These are phyloP conservation scores for Tamandua tetradactyla DNA, from an alignment of 2,797 vertebrate species.

Conservation along the genomic window DNA sequence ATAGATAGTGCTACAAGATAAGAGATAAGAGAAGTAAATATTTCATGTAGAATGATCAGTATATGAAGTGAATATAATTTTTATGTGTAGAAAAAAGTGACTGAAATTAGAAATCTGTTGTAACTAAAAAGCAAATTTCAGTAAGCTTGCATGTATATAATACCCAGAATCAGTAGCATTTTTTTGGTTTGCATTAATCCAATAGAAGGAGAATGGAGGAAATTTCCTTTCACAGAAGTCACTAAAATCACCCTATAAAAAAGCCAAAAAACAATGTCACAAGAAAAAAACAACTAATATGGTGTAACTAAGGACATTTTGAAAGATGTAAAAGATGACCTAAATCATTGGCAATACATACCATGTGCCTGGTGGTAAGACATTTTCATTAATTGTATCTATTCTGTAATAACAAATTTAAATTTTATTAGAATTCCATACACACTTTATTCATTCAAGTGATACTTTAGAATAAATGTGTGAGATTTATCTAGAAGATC, in stretches of 20 bases:
- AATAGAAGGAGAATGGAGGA: neutral
- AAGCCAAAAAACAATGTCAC: neutral
- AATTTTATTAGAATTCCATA: neutral
- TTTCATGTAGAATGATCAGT: neutral
- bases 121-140: neutral
- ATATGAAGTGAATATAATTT: neutral
- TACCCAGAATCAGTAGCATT: neutral
- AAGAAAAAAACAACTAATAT: neutral
- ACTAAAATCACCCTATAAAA: neutral
- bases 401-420: neutral
- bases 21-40: neutral
- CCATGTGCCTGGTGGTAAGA: neutral
- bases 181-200: neutral
- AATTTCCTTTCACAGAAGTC: neutral
- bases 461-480: neutral
- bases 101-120: neutral
- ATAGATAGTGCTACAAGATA: neutral
- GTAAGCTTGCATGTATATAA: neutral
- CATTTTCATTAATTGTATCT: neutral
- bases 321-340: neutral
- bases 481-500: neutral
- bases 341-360: neutral
- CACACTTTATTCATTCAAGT: neutral
- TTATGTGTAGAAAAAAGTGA: neutral
- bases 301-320: neutral